These are phyloP conservation scores for Tipula lateralis DNA, from an alignment of 2,888 invertebrate genomes.

Conservation along the genomic window DNA sequence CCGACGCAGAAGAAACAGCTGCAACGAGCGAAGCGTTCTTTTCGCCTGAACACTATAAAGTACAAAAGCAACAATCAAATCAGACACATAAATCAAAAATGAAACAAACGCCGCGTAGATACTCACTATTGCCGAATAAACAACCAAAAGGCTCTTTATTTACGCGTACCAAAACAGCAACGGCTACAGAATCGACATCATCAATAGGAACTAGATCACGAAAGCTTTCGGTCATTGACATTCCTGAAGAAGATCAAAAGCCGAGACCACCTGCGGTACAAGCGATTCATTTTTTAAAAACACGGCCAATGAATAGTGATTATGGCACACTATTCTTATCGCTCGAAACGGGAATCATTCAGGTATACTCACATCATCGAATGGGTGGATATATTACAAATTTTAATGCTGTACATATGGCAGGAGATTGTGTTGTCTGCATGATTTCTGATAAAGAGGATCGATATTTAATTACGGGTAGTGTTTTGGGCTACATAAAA, in stretches of 20 bases:
- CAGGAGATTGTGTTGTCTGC: constrained; percentile 56
- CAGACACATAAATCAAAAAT: background rate
- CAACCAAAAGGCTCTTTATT: background rate
- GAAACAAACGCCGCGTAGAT: background rate
- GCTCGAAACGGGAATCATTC: constrained; percentile 69
- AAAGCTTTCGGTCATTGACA: constrained; percentile 48
- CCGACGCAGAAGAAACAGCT: background rate
- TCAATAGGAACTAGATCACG: constrained; percentile 35
- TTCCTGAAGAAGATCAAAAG: constrained; percentile 48
- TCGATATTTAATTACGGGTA: constrained; percentile 67
- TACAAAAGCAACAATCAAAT: background rate
- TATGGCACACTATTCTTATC: constrained; percentile 62
- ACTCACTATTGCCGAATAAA: background rate
- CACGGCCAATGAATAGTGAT: constrained; percentile 53
- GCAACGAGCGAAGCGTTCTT: background rate
- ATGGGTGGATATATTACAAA: constrained; percentile 65
- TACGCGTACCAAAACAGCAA: background rate
- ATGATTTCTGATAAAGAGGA: constrained; percentile 68
- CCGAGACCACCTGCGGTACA: constrained; percentile 57
- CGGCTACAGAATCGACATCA: background rate
- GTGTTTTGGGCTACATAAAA: constrained; percentile 71
- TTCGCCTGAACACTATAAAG: background rate
- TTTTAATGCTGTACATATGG: constrained; percentile 64
- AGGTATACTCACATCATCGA: constrained; percentile 77
- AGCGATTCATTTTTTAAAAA: constrained; percentile 62